Evolutionary conservation across 2,113 vertebrate genomes (phyloP).

Genomic region (Neotoma lepida): DNA sequence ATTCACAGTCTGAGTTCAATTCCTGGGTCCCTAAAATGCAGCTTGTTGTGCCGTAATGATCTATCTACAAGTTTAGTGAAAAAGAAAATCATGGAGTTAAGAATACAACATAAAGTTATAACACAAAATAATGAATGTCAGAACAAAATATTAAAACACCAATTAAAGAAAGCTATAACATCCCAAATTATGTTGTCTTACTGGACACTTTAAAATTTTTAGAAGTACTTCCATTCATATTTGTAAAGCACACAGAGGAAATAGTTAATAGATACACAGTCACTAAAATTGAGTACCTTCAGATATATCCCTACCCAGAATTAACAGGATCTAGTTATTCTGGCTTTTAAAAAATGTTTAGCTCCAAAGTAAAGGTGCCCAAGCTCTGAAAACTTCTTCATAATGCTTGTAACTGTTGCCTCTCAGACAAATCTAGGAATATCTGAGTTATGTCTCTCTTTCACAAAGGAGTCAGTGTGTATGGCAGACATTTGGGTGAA

Average conservation of each 20-base stretch:
- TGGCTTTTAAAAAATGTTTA: neutral
- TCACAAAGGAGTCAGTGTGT: neutral
- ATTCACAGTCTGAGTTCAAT: neutral
- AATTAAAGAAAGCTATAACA: neutral
- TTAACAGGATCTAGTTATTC: neutral
- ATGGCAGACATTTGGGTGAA: neutral
- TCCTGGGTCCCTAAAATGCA: neutral
- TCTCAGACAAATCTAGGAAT: neutral
- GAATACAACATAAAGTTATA: conserved; percentile 4
- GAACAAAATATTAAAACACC: neutral
- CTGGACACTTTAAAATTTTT: neutral
- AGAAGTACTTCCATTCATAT: neutral
- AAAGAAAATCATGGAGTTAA: neutral
- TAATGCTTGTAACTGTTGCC: neutral
- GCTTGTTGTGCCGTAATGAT: neutral
- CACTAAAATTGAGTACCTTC: neutral
- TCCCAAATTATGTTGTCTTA: neutral
- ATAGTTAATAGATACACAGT: neutral
- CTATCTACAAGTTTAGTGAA: neutral
- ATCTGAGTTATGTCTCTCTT: neutral
- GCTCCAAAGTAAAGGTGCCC: neutral
- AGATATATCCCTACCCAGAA: neutral
- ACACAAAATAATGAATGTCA: neutral
- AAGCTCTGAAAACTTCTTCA: neutral
- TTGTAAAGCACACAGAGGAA: conserved; percentile 8